Evolutionary conservation across 2,113 vertebrate genomes (phyloP), one percentile per base, ranked within the genome.

Genomic region (Noctilio leporinus): DNA sequence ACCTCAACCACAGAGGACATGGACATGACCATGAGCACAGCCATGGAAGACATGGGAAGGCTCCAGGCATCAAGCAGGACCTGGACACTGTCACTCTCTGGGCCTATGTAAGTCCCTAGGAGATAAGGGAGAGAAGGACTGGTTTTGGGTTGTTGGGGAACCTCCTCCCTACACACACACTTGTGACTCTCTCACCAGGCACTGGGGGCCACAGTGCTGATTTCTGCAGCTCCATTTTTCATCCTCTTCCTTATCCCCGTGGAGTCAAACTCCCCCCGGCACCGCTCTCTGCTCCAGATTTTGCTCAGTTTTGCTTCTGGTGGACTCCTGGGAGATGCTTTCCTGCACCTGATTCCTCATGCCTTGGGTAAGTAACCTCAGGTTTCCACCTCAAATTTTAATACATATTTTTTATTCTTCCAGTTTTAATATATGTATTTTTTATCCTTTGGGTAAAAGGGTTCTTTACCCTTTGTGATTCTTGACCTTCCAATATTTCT

Each of bases 311-410:
- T 99, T 19, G 99, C 99, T 0, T 99, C 99, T 0, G 99, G 99
- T 2, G 99, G 99, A 0, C 98, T 99, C 78, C 98, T 99, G 67
- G 99, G 99, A 4, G 99, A 99, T 20, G 99, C 99, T 75, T 99
- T 99, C 93, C 98, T 99, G 49, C 99, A 99, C 97, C 99, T 99
- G 59, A 99, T 99, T 12, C 99, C 99, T 10, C 99, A 99, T 8
- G 99, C 99, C 10, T 95, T 99, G 19, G 99, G 99, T 99, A 69
- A 95, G 98, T 77, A 57, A 73, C 5, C 19, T 78, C 57, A 53
- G 24, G 35, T 11, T 30, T 82, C 30, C 91, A 33, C 4, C n/a
- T 64, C 33, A 55, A 59, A 62, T 43, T 5, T 72, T 59, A 86
- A 26, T 22, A 10, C 64, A 16, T n/a, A n/a, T n/a, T n/a, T n/a